A percentile compares a stretch with the other conserved stretches of the same genome.
Evolutionary conservation across 2,797 vertebrate genomes (phyloP).

Genomic region (Borostomias antarcticus): DNA sequence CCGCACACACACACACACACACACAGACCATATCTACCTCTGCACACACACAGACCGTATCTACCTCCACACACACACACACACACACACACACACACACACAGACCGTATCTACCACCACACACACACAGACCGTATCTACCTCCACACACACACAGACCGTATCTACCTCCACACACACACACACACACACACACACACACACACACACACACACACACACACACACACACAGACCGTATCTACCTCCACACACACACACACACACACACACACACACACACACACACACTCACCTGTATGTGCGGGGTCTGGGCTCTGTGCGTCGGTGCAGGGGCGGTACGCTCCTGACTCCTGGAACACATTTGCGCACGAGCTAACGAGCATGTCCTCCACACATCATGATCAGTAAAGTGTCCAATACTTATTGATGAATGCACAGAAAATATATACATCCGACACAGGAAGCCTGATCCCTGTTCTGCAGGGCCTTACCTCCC

Average conservation of each 20-base stretch:
- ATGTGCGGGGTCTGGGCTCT: conserved; percentile 30
- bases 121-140: no score
- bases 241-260: background rate
- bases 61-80: no score
- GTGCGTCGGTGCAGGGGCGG: conserved; percentile 32
- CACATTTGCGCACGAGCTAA: background rate
- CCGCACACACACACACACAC: background rate
- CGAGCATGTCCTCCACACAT: background rate
- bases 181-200: background rate
- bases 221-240: background rate
- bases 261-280: conserved; percentile 20
- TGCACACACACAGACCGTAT: background rate
- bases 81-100: no score
- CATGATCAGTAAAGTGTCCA: no score
- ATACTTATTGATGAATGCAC: no score
- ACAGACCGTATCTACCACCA: background rate
- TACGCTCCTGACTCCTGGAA: conserved; percentile 46
- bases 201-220: no score
- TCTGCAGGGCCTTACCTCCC: conserved; percentile 38
- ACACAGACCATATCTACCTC: background rate
- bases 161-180: background rate
- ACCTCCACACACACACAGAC: background rate
- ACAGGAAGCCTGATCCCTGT: no score
- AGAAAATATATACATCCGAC: no score
- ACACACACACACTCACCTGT: conserved; percentile 44